These are phyloP conservation scores for Odontophorus gujanensis DNA, from an alignment of 2,113 vertebrate species.

Conservation along the genomic window DNA sequence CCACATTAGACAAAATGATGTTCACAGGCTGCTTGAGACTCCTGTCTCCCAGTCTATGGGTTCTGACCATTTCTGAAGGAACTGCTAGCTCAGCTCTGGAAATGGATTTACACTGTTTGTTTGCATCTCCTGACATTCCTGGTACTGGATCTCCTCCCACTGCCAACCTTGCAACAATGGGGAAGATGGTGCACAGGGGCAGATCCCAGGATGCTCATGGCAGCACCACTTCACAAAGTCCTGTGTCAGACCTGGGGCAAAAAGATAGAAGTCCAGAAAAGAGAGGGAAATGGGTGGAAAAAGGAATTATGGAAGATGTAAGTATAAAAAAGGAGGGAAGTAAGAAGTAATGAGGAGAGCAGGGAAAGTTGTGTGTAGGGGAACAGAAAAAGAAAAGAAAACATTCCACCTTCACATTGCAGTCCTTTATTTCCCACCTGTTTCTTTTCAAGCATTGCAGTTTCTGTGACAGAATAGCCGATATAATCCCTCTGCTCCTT, in stretches of 20 bases:
- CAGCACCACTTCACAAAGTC: background rate
- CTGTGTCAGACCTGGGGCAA: background rate
- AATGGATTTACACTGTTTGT: background rate
- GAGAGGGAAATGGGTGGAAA: background rate
- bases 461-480: background rate
- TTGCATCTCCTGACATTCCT: background rate
- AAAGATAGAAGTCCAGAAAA: background rate
- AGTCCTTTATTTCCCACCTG: background rate
- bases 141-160: background rate
- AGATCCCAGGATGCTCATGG: background rate
- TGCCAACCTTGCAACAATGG: background rate
- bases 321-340: fast-evolving
- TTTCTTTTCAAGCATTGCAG: background rate
- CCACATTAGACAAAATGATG: background rate
- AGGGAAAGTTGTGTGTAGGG: background rate
- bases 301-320: background rate
- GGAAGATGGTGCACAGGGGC: background rate
- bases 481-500: background rate
- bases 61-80: background rate
- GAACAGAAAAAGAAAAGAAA: background rate
- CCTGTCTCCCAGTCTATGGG: background rate
- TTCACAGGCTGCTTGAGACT: fast-evolving
- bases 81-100: background rate
- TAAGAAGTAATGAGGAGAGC: background rate
- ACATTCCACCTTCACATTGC: background rate